Percentiles rank a stretch among this genome's conserved stretches.
Conservation (phyloP, 2,888 invertebrate genomes). For the Tipula unca region DNA sequence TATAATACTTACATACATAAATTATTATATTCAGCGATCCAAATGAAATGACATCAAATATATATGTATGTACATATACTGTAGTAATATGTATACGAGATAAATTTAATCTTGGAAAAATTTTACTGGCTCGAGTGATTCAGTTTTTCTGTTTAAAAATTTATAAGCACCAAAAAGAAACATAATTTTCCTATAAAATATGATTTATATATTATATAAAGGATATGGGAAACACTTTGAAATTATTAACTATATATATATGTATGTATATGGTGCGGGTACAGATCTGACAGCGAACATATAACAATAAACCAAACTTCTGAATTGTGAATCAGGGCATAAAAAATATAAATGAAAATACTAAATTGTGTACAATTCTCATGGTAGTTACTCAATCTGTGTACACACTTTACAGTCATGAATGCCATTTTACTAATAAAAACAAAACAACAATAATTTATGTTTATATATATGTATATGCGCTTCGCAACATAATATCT, state of each 20-base stretch:
- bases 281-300: neutral
- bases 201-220: conserved; percentile 3
- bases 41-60: neutral
- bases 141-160: neutral
- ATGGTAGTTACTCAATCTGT: neutral
- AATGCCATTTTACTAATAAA: neutral
- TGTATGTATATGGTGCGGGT: neutral
- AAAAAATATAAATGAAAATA: neutral
- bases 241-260: neutral
- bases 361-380: neutral
- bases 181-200: neutral
- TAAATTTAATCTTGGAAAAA: neutral
- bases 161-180: neutral
- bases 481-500: neutral
- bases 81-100: neutral
- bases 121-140: neutral
- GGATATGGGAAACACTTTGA: neutral
- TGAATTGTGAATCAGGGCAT: neutral
- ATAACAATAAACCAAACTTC: neutral
- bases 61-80: neutral
- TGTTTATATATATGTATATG: neutral
- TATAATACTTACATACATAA: neutral
- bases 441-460: neutral
- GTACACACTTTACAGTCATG: neutral
- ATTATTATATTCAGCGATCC: neutral